phyloP scores from a whole-genome alignment of 2,888 invertebrate species.

The Alloscopus bannaensis region DNA sequence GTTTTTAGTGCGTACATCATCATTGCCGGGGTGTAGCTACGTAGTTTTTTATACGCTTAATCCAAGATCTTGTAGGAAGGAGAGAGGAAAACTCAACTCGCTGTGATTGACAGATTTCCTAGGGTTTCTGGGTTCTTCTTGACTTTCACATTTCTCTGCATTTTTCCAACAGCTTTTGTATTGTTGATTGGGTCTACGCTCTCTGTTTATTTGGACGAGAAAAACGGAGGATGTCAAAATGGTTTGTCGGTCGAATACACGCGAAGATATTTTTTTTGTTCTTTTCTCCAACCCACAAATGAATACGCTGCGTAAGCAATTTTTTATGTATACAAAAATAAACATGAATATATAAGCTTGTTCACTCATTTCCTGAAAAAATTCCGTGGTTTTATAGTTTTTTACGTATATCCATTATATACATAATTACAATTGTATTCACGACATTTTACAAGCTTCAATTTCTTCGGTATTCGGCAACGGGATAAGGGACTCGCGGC shows the following conservation, averaged over 20 bases:
- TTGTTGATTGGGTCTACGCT: background rate
- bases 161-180: background rate
- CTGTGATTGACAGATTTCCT: slow-evolving; percentile 17
- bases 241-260: slow-evolving; percentile 1
- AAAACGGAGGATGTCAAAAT: slow-evolving; percentile 20
- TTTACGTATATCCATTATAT: background rate
- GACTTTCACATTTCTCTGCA: background rate
- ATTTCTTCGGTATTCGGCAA: background rate
- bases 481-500: background rate
- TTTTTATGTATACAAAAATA: too few species aligned
- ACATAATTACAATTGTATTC: background rate
- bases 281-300: background rate
- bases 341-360: too few species aligned
- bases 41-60: background rate
- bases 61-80: too few species aligned
- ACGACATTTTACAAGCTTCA: background rate
- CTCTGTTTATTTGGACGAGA: slow-evolving; percentile 27
- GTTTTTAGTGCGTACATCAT: too few species aligned
- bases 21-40: background rate
- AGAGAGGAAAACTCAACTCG: background rate
- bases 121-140: slow-evolving; percentile 14
- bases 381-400: background rate
- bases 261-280: background rate
- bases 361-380: too few species aligned
- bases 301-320: background rate